A percentile compares a stretch with the other conserved stretches of the same genome.
Evolutionary conservation across 2,888 invertebrate species (phyloP).

Genomic region (Chesias legatella): DNA sequence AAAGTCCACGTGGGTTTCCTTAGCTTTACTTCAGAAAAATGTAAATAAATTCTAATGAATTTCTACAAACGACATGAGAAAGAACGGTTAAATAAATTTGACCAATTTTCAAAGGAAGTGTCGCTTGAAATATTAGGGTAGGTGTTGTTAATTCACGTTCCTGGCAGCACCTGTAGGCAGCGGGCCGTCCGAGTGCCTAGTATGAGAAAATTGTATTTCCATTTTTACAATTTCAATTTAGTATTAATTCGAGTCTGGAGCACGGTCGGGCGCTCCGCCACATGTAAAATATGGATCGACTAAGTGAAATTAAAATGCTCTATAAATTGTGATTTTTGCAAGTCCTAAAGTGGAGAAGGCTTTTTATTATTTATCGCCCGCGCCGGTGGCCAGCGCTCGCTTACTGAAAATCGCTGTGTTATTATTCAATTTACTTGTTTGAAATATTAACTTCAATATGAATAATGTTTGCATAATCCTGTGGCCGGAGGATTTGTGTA

Average conservation of each 20-base stretch:
- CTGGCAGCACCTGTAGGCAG: conserved; percentile 66
- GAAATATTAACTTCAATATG: conserved; percentile 62
- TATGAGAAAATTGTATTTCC: conserved; percentile 79
- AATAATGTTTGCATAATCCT: conserved; percentile 46
- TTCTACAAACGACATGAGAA: conserved; percentile 22
- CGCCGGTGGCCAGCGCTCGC: conserved; percentile 66
- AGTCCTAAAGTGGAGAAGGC: conserved; percentile 80
- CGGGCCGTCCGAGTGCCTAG: conserved; percentile 47
- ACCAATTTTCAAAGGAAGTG: conserved; percentile 29
- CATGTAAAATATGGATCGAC: conserved; percentile 81
- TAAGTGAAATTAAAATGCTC: conserved; percentile 81
- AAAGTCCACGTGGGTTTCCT: conserved; percentile 28
- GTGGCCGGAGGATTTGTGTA: conserved; percentile 5
- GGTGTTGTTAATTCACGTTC: conserved; percentile 65
- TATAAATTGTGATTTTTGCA: conserved; percentile 81
- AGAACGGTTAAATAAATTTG: conserved; percentile 29
- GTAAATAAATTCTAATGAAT: conserved; percentile 24
- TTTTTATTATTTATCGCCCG: conserved; percentile 78
- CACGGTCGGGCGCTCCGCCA: conserved; percentile 73
- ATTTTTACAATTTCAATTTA: conserved; percentile 81
- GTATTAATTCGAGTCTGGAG: conserved; percentile 77
- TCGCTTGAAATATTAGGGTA: conserved; percentile 51
- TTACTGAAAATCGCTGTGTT: conserved; percentile 73
- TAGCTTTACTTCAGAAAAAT: conserved; percentile 16
- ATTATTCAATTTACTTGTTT: conserved; percentile 75